phyloP scores from a whole-genome alignment of 2,113 vertebrate genomes.

The Corvus cornix region DNA sequence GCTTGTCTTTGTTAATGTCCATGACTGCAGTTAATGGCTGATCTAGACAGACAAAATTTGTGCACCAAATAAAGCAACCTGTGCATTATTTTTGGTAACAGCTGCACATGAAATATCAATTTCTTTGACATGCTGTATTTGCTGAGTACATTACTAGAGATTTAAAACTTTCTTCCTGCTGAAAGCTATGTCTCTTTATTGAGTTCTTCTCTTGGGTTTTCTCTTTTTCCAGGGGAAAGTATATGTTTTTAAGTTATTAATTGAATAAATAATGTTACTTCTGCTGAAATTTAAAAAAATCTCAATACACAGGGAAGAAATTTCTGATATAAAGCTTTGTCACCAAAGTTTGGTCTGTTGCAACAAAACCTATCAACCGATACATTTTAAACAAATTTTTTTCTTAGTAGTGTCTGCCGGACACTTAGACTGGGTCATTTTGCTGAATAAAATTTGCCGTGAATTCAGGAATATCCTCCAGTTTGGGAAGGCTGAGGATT shows the following conservation, averaged over 20 bases:
- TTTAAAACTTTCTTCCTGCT: not conserved
- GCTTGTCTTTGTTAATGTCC: not conserved
- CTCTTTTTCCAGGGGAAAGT: not conserved
- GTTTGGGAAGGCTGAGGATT: not conserved
- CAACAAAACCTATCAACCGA: not conserved
- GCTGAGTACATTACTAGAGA: not conserved
- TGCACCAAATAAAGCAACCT: not conserved
- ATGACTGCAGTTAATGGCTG: not conserved
- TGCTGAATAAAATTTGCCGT: not conserved
- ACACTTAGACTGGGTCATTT: not conserved
- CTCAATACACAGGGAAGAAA: not conserved
- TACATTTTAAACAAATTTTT: not conserved
- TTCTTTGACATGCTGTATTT: not conserved
- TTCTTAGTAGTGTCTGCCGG: not conserved
- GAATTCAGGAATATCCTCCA: not conserved
- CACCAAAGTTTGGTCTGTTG: not conserved
- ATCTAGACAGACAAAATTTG: not conserved
- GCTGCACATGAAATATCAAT: not conserved
- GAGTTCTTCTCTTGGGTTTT: not conserved
- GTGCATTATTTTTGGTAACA: not conserved
- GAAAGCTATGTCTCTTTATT: not conserved
- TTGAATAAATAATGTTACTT: not conserved
- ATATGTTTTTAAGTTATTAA: not conserved
- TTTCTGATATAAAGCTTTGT: not conserved
- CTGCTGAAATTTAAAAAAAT: not conserved